phyloP scores from a whole-genome alignment of 30 jellyfish, hydroid and myxozoan genomes.

The Pelagia noctiluca region DNA sequence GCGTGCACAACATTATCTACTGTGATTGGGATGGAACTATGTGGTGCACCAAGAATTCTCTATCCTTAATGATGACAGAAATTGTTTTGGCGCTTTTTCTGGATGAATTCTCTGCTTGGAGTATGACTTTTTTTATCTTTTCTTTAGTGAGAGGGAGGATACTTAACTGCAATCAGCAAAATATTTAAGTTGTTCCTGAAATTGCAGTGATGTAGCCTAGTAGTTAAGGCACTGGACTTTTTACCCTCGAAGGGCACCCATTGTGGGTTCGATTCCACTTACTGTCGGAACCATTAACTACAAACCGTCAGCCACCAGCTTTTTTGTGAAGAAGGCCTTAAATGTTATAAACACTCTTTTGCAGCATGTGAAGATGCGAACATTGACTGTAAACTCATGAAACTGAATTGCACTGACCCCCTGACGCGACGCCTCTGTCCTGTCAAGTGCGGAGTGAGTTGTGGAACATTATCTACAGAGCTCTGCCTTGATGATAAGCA shows the following conservation, averaged over 20 bases:
- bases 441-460: slow-evolving; percentile 36
- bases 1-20: too few species aligned
- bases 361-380: slow-evolving; percentile 8
- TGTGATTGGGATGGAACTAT: too few species aligned
- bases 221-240: background rate
- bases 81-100: too few species aligned
- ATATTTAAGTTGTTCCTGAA: background rate
- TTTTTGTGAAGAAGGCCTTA: background rate
- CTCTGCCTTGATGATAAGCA: background rate
- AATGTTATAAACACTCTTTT: background rate
- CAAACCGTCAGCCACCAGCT: background rate
- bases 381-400: slow-evolving; percentile 3
- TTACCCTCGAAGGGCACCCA: background rate
- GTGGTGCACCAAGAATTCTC: too few species aligned
- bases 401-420: background rate
- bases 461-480: slow-evolving; percentile 20
- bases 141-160: too few species aligned
- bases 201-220: background rate
- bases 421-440: slow-evolving; percentile 28
- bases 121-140: too few species aligned
- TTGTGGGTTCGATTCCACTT: too few species aligned
- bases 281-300: background rate
- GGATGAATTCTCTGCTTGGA: too few species aligned
- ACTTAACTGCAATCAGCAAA: too few species aligned
- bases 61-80: too few species aligned